Evolutionary conservation across 2,888 invertebrate species (phyloP).

Genomic region (Macaria notata): DNA sequence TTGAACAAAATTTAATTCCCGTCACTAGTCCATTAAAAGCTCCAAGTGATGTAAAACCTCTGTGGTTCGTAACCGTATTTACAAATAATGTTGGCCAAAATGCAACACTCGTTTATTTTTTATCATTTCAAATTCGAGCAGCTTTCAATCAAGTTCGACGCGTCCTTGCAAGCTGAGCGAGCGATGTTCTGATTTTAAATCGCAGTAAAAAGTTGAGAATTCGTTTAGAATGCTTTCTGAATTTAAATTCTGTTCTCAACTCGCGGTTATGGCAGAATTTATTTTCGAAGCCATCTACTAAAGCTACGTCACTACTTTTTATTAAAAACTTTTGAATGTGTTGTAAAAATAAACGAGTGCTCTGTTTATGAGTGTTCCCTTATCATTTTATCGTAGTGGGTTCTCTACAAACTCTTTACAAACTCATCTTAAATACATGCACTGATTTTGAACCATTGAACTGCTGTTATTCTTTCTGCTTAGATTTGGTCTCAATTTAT

Average conservation of each 20-base stretch:
- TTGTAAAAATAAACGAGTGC: too few relatives aligned
- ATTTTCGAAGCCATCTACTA: background rate
- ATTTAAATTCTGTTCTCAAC: slow-evolving; percentile 21
- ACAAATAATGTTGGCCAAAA: slow-evolving; percentile 44
- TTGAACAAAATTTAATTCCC: slow-evolving; percentile 29
- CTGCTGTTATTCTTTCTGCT: too few relatives aligned
- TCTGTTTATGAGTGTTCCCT: too few relatives aligned
- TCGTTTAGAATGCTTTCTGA: slow-evolving; percentile 32
- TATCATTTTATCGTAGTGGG: too few relatives aligned
- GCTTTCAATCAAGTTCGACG: slow-evolving; percentile 54
- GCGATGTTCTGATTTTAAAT: slow-evolving; percentile 33
- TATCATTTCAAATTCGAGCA: slow-evolving; percentile 46
- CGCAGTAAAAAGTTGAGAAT: slow-evolving; percentile 31
- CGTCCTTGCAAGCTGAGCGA: slow-evolving; percentile 35
- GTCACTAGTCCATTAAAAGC: slow-evolving; percentile 43
- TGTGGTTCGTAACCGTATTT: slow-evolving; percentile 44
- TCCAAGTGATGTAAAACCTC: slow-evolving; percentile 50
- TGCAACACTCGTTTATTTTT: slow-evolving; percentile 48
- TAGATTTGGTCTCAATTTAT: too few relatives aligned
- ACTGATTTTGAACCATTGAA: too few relatives aligned
- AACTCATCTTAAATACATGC: too few relatives aligned
- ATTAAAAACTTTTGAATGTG: too few relatives aligned
- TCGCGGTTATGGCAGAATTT: background rate
- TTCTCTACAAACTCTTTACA: too few relatives aligned
- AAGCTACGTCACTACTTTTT: background rate